Base-by-base conservation (phyloP, 2,113 vertebrate genomes). In the Excalfactoria chinensis region DNA sequence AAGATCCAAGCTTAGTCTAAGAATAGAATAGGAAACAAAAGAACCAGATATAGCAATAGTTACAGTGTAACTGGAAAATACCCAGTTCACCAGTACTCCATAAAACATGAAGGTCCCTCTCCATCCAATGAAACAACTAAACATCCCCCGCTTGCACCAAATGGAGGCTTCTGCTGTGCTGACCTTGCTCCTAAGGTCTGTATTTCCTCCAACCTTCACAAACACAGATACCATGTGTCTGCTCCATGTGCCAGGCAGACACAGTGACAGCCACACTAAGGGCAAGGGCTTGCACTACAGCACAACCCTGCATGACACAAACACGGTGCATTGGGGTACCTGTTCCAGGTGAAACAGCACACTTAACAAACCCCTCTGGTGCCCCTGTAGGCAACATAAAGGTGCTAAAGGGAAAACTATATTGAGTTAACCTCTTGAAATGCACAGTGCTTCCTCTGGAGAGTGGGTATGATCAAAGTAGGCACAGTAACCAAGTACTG, bases 191-290 rank as follows among this genome's bases (percentile, higher is more conserved):
- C 60, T 26, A 34, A 34, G 11, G 56, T 59, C 28, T 59, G 56
- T 59, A 28, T 28, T 28, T 40, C 18, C 35, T 55, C 26, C 3
- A 37, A 23, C 32, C 53, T 51, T 44, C 68, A 69, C 17, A 79
- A 58, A 35, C 3, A 40, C 17, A n/a, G 1, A 1, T 32, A 30
- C 2, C 1, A 4, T 25, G 34, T 3, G 5, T 19, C 51, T 82
- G 68, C 34, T 44, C n/a, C 68, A 64, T 3, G 44, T 62, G 63
- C 72, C 2, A 0, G 51, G 64, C 30, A 83, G 71, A n/a, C 32
- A 53, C 41, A 11, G 0, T 26, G 40, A 58, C 46, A 49, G 16
- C 5, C 12, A 32, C 56, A 23, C 21, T 22, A 30, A 41, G 56
- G 49, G 56, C 41, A 63, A 74, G 62, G n/a, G 30, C 11, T 13